Percentiles rank a stretch among this genome's conserved stretches.
phyloP scores from a whole-genome alignment of 64 coral and sea anemone genomes.

The Actinia tenebrosa region DNA sequence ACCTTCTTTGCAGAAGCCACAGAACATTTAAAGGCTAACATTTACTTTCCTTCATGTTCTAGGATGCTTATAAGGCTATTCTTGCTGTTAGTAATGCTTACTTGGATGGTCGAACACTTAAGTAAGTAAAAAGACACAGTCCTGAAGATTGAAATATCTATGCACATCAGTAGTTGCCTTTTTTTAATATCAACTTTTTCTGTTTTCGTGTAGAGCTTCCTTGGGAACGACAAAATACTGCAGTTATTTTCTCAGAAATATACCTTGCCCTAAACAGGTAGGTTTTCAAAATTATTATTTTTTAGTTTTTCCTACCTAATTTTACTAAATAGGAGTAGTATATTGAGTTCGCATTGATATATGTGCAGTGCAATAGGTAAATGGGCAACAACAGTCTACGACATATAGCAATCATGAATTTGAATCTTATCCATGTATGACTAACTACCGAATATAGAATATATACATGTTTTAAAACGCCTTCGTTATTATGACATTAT shows the following conservation, averaged over 20 bases:
- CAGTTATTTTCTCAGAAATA: constrained; percentile 97
- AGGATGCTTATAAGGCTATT: constrained; percentile 96
- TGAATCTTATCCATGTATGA: no score
- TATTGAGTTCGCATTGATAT: no score
- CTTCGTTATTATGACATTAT: not conserved
- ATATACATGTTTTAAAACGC: no score
- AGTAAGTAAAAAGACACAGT: constrained; percentile 47
- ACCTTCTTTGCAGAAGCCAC: not conserved
- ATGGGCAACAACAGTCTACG: no score
- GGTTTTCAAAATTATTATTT: not conserved
- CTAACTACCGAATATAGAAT: no score
- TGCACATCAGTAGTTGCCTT: not conserved
- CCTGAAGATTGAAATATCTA: no score
- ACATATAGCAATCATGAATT: no score
- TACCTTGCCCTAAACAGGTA: constrained; percentile 89
- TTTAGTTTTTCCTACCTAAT: not conserved
- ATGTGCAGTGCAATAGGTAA: no score
- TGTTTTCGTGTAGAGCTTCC: constrained; percentile 62
- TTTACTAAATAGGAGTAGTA: not conserved
- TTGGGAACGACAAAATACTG: constrained; percentile 98
- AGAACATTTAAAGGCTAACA: not conserved
- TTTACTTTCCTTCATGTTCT: not conserved
- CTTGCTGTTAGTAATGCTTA: constrained; percentile 91
- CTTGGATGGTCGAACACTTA: constrained; percentile 91
- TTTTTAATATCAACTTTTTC: not conserved